Evolutionary conservation across 2,797 vertebrate species (phyloP), one percentile per base, ranked within the genome.

Genomic region (Aldrovandia affinis): DNA sequence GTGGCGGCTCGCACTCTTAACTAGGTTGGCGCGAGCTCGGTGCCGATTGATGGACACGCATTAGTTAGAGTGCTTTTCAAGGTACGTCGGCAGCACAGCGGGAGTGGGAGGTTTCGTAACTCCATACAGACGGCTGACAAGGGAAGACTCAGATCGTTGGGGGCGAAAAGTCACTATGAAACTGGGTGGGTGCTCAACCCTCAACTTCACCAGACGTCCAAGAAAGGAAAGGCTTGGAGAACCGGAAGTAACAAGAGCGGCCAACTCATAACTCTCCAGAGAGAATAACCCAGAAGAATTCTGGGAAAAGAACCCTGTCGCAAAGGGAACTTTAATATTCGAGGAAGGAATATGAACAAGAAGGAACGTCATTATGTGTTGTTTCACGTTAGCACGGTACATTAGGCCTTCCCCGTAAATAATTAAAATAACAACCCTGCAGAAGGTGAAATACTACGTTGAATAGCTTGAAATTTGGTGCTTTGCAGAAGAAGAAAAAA

Each of bases 161-260:
- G 73, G 57, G 83, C 47, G 4, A 85, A 86, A 89, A 86, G 80
- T 85, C 83, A 86, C 79, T 50, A 73, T 82, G 54, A 70, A 33
- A 52, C 30, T 10, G 63, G 39, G 61, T n/a, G n/a, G n/a, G n/a
- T n/a, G n/a, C n/a, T n/a, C n/a, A n/a, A n/a, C n/a, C n/a, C n/a
- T n/a, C n/a, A n/a, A n/a, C n/a, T n/a, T n/a, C n/a, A n/a, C n/a
- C n/a, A n/a, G n/a, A n/a, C n/a, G n/a, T n/a, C n/a, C n/a, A n/a
- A n/a, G n/a, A n/a, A n/a, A n/a, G n/a, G n/a, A n/a, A n/a, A n/a
- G n/a, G n/a, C n/a, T n/a, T n/a, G n/a, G n/a, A n/a, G n/a, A n/a
- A n/a, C n/a, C n/a, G 4, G 7, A 14, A 8, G 50, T 8, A 8
- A 14, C 50, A 7, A 52, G 7, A 14, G 50, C 50, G 50, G 0